phyloP scores from a whole-genome alignment of 2,888 invertebrate species.

The Automeris io region DNA sequence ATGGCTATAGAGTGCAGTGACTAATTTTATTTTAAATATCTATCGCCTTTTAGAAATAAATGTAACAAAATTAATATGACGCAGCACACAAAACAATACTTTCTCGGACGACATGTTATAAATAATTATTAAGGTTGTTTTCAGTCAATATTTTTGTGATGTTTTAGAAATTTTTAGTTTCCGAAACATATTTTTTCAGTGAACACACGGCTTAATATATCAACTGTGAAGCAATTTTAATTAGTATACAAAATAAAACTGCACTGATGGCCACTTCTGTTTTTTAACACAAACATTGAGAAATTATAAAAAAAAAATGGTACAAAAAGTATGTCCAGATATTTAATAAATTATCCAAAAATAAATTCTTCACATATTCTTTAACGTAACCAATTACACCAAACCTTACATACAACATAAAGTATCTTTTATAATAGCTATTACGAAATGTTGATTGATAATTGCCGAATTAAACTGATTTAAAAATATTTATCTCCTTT shows the following conservation, averaged over 20 bases:
- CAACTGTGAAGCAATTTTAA: slow-evolving; percentile 13
- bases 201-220: too few species aligned
- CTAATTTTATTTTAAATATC: too few species aligned
- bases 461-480: not conserved
- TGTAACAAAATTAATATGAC: too few species aligned
- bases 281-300: slow-evolving; percentile 20
- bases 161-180: too few species aligned
- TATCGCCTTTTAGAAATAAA: too few species aligned
- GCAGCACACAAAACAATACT: too few species aligned
- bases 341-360: slow-evolving; percentile 23
- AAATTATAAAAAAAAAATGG: slow-evolving; percentile 18
- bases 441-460: not conserved
- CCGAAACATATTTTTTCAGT: too few species aligned
- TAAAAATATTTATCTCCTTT: slow-evolving; percentile 1
- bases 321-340: slow-evolving; percentile 18
- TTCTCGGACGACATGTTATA: too few species aligned
- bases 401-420: slow-evolving; percentile 15
- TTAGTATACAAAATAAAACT: slow-evolving; percentile 23
- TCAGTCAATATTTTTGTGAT: too few species aligned
- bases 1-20: too few species aligned
- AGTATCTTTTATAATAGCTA: not conserved
- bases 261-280: slow-evolving; percentile 47
- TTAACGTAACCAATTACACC: slow-evolving; percentile 36
- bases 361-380: slow-evolving; percentile 18
- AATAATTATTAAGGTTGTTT: too few species aligned